These are phyloP conservation scores for Abrostola tripartita DNA, from an alignment of 2,888 invertebrate genomes.

Conservation along the genomic window DNA sequence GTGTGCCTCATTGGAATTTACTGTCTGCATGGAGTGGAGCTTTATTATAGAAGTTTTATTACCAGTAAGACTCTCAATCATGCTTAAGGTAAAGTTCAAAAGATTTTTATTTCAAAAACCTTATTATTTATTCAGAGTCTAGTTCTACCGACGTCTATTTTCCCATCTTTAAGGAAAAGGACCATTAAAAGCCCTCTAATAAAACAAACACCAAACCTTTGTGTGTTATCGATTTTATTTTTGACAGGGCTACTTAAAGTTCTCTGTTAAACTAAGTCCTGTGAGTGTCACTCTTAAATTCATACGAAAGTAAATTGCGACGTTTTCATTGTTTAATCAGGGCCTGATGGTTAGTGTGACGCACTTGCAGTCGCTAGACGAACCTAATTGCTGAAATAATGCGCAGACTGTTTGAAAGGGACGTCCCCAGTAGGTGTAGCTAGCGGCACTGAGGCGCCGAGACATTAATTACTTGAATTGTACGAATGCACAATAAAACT, in stretches of 20 bases:
- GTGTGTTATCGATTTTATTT: too few species aligned
- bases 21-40: conserved; percentile 9
- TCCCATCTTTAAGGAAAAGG: too few species aligned
- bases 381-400: conserved; percentile 47
- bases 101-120: too few species aligned
- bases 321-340: conserved; percentile 34
- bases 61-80: background rate
- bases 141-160: too few species aligned
- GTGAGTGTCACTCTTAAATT: background rate
- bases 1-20: conserved; percentile 18
- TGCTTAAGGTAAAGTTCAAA: background rate
- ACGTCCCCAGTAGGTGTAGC: conserved; percentile 37
- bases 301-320: conserved; percentile 19
- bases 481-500: conserved; percentile 43
- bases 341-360: conserved; percentile 1
- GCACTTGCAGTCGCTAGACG: conserved; percentile 27
- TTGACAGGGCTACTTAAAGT: too few species aligned
- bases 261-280: too few species aligned
- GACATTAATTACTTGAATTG: conserved; percentile 54
- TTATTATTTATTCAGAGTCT: too few species aligned
- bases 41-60: conserved; percentile 13
- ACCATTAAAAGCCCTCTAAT: too few species aligned
- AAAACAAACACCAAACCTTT: too few species aligned
- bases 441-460: conserved; percentile 46
- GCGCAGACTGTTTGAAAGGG: conserved; percentile 41